Base-by-base conservation (phyloP, 2,888 invertebrate species). In the Peribatodes rhomboidaria region DNA sequence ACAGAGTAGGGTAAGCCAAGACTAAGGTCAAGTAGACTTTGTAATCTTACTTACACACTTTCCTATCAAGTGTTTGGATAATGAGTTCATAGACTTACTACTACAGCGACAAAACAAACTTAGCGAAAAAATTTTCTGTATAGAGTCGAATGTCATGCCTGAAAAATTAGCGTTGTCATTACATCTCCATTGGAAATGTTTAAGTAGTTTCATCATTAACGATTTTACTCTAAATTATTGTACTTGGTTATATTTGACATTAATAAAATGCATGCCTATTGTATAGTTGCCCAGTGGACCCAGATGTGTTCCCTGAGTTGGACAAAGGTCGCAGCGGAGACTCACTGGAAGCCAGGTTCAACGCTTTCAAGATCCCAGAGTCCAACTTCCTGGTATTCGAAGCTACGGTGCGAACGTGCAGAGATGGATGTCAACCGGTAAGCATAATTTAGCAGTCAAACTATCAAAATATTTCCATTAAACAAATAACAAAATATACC, bases 281-380 rank as follows among this genome's bases (percentile, higher is more conserved):
- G 67, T 64, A 20, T 44, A 98, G 98, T 37, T 98, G 98, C 78
- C 98, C 98, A 0, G 97, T 98, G 0, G 98, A 98, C 87, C 96
- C 97, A 16, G 98, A 96, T 80, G 98, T 98, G 0, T 98, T 98
- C 93, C 98, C 98, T 0, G 97, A 98, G 81, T 86, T 98, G 73
- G 98, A 98, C 82, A 96, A 97, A 80, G 95, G 97, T 0, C 95
- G 98, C 22, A 97, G 95, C 76, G 97, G 97, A 0, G 98, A 98
- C 80, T 97, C 97, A 3, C 89, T 98, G 57, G 98, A 98, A 92
- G 98, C 98, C 0, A 94, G 98, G 77, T 98, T 98, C 86, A 98
- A 98, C 85, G 98, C 98, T 0, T 98, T 98, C 84, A 98, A 98
- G 89, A 98, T 98, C 71, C 98, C 98, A 0, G 98, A 98, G 89